Base-by-base conservation (phyloP, 2,797 vertebrate species). In the Gymnopithys bicolor region DNA sequence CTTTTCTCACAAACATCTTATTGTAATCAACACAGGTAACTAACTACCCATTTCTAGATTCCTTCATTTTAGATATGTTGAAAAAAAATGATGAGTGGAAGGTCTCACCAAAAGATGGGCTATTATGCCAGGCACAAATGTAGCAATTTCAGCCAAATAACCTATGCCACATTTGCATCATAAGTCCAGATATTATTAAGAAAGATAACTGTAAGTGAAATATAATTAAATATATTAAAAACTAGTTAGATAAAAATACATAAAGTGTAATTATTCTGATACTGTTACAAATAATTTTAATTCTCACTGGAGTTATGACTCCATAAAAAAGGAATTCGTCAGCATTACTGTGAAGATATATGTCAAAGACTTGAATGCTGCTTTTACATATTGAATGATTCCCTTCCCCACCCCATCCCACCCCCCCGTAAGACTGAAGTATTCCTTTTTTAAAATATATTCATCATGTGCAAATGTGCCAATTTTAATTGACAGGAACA, bases 1-100 rank as follows among this genome's bases (percentile, higher is more conserved):
- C 73, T 84, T 89, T 93, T 69, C 28, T 87, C 62, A 84, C 51
- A 69, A 52, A 37, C 22, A 5, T 88, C 27, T 76, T 85, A 27
- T 24, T 58, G 90, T 75, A 70, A 19, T 71, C 55, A 71, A 33
- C 0, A 1, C 46, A 67, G 55, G 23, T 83, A 91, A 69, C 3
- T 21, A 80, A 18, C 5, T 37, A 74, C 41, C n/a, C 12, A 62
- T 78, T 86, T 68, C 28, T 87, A 55, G 27, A 35, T 85, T 33
- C 12, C 28, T 80, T 75, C 7, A 69, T 71, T 87, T 89, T 28
- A 81, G 64, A 23, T 66, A 59, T 7, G 3, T 30, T 81, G 46
- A 16, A 4, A 63, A 78, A 78, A 16, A 63, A 14, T 3, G 11
- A 13, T 0, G 0, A 62, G 17, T 25, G 41, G 43, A 67, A 51